Conservation (phyloP, 2,888 invertebrate species). For the Drosophila paranaensis region DNA sequence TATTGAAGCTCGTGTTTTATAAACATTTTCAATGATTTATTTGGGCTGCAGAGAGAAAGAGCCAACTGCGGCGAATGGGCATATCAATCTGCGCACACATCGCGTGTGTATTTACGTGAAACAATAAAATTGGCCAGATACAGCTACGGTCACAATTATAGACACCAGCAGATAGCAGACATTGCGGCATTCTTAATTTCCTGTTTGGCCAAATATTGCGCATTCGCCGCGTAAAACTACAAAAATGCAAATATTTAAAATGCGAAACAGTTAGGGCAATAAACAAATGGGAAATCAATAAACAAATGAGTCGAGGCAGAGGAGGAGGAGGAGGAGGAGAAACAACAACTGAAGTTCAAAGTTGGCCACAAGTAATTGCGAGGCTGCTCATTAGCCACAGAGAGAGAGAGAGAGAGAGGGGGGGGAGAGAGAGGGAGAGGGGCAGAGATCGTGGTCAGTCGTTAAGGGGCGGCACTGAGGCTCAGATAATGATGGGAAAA, state of each 20-base stretch:
- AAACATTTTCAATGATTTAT: conserved; percentile 32
- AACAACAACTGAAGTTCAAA: conserved; percentile 56
- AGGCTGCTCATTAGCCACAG: conserved; percentile 61
- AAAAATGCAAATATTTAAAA: conserved; percentile 70
- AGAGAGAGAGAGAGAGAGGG: neutral
- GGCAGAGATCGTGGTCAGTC: conserved; percentile 1
- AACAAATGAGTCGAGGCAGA: conserved; percentile 18
- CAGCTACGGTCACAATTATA: conserved; percentile 19
- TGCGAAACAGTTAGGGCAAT: conserved; percentile 35
- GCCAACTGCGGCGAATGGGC: conserved; percentile 4
- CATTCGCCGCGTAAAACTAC: conserved; percentile 63
- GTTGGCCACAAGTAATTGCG: conserved; percentile 69
- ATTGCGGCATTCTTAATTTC: conserved; percentile 51
- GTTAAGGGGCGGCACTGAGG: neutral
- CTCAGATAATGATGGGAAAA: conserved; percentile 77
- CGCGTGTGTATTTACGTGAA: conserved; percentile 39
- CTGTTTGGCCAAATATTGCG: conserved; percentile 64
- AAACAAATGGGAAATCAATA: conserved; percentile 54
- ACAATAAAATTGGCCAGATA: conserved; percentile 19
- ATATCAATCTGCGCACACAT: conserved; percentile 3
- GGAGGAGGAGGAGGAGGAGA: neutral
- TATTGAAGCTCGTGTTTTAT: conserved; percentile 2
- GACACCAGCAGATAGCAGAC: neutral
- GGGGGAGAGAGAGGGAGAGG: neutral
- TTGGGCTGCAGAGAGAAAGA: conserved; percentile 6